Percentiles rank a stretch among this genome's conserved stretches.
Evolutionary conservation across 2,797 vertebrate species (phyloP).

Genomic region (Halcyon leucocephala): DNA sequence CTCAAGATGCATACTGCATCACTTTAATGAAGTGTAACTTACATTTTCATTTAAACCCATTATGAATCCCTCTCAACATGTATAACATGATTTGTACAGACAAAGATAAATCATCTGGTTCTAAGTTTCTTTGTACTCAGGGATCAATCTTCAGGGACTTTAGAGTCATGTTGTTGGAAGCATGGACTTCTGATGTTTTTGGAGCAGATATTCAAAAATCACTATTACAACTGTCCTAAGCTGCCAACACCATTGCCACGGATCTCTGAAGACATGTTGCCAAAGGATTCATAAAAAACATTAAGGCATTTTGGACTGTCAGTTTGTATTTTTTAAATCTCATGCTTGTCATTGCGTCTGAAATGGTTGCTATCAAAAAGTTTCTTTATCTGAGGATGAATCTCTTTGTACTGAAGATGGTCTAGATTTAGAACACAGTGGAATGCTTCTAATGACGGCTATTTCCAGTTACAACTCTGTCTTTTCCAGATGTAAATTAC

Average conservation of each 20-base stretch:
- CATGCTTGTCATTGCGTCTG: not conserved
- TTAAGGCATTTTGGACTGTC: constrained; percentile 12
- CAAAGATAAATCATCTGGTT: not conserved
- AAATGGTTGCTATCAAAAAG: not conserved
- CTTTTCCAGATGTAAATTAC: not conserved
- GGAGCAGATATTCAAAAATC: not conserved
- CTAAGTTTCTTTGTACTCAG: not conserved
- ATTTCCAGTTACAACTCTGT: not conserved
- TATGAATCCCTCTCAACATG: not conserved
- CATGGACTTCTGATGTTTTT: not conserved
- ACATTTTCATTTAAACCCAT: not conserved
- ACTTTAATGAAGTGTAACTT: not conserved
- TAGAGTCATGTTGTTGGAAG: not conserved
- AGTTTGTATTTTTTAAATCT: not conserved
- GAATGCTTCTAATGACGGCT: not conserved
- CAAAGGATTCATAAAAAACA: not conserved
- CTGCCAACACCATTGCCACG: constrained; percentile 47
- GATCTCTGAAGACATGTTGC: constrained; percentile 39
- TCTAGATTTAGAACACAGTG: not conserved
- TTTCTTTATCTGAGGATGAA: not conserved
- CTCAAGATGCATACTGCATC: not conserved
- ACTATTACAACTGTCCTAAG: not conserved
- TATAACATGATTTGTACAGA: not conserved
- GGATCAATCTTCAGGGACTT: not conserved
- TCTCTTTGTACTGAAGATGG: not conserved